These are phyloP conservation scores for Alouatta palliata DNA, from an alignment of 2,113 vertebrate genomes.

Conservation along the genomic window DNA sequence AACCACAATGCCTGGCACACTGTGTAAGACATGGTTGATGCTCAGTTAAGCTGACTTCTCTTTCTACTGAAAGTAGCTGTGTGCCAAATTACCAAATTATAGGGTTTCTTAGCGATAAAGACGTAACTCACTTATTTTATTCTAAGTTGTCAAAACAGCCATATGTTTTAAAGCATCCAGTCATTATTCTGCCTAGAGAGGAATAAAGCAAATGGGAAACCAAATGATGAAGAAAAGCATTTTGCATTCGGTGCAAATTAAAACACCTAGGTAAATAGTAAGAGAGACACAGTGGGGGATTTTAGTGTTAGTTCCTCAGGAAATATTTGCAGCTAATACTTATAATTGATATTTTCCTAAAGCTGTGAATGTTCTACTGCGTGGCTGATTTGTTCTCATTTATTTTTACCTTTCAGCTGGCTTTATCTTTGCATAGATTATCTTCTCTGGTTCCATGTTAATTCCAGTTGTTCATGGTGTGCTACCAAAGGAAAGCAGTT, in stretches of 20 bases:
- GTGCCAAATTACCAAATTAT: constrained; percentile 53
- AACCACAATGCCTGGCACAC: not conserved
- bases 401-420: constrained; percentile 57
- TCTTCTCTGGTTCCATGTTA: constrained; percentile 66
- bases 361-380: constrained; percentile 32
- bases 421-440: constrained; percentile 73
- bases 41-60: constrained; percentile 44
- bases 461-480: constrained; percentile 55
- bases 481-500: constrained; percentile 71
- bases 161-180: constrained; percentile 61
- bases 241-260: constrained; percentile 63
- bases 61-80: not conserved
- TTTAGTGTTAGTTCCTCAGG: constrained; percentile 51
- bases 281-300: constrained; percentile 52
- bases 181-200: constrained; percentile 49
- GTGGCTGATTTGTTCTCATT: constrained; percentile 62
- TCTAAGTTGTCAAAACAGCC: constrained; percentile 67
- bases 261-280: constrained; percentile 66
- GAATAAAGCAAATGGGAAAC: constrained; percentile 61
- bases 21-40: not conserved
- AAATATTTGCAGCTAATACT: constrained; percentile 69
- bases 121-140: constrained; percentile 59
- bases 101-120: constrained; percentile 51
- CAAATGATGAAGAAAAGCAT: constrained; percentile 46
- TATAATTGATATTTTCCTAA: constrained; percentile 76